Evolutionary conservation across 1,140 invertebrate species (phyloP).

Genomic region (Halyomorpha halys): DNA sequence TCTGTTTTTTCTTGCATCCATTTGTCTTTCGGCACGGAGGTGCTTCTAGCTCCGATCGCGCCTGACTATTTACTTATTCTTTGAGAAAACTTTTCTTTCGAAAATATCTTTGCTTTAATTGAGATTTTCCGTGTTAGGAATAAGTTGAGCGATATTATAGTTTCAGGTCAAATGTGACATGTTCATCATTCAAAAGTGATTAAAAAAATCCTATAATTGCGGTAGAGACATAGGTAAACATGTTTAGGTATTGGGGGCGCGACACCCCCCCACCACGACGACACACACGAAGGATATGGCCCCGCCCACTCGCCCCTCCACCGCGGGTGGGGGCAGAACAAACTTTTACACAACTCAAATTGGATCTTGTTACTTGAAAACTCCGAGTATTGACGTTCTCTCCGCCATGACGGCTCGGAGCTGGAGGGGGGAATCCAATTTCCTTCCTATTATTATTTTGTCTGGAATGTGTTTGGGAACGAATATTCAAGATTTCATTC

Average conservation of each 20-base stretch:
- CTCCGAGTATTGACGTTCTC: conserved; percentile 28
- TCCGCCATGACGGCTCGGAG: conserved; percentile 10
- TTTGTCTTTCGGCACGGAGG: no score
- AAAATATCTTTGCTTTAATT: no score
- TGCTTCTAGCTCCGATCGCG: no score
- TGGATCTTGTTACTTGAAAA: conserved; percentile 28
- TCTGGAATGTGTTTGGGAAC: conserved; percentile 16
- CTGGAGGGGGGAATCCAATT: conserved; percentile 23
- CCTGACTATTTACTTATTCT: no score
- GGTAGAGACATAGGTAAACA: no score
- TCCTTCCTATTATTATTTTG: conserved; percentile 25
- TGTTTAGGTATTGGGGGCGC: neutral
- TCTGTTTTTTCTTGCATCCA: no score
- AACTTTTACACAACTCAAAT: conserved; percentile 30
- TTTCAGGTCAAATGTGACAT: no score
- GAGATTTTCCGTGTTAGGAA: no score
- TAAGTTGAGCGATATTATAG: no score
- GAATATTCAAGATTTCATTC: conserved; percentile 21
- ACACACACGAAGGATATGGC: neutral
- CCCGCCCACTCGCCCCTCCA: conserved; percentile 13
- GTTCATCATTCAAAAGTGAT: no score
- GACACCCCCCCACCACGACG: neutral
- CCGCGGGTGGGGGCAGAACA: conserved; percentile 19
- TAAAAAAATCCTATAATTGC: no score
- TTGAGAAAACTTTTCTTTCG: no score